Evolutionary conservation across 2,797 vertebrate species (phyloP), one percentile per base, ranked within the genome.

Genomic region (Okamejei kenojei): DNA sequence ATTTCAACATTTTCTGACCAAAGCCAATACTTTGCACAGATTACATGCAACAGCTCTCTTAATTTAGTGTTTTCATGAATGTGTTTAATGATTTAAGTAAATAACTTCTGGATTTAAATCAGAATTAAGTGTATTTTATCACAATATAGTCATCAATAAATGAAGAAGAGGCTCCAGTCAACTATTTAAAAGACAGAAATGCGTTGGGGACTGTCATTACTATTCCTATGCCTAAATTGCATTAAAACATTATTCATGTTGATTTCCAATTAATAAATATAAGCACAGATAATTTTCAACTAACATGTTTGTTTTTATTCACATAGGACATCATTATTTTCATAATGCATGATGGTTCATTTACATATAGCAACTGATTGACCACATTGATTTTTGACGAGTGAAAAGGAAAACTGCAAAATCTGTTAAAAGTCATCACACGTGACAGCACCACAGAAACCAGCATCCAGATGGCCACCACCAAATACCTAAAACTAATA

Each of bases 401-500:
- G 61, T 17, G 19, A 68, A 68, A 21, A 35, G 84, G 17, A 35
- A 35, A 88, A 35, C 63, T 68, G 84, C n/a, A 68, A 88, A 7
- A 0, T 21, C 32, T 9, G 0, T 86, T 86, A 63, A 63, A 65
- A 29, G 7, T 10, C 82, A 29, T 7, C 0, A n/a, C 17, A 35
- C 1, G 26, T 35, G 63, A 88, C 84, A 1, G 84, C 32, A 32
- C 29, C 61, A 32, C 61, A n/a, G n/a, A 13, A 68, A 68, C 63
- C 21, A 17, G 17, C n/a, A 32, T 88, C 84, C 61, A 88, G n/a
- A 88, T 88, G 84, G 84, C 84, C 65, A 88, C n/a, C 17, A 19
- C 17, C 23, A 32, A n/a, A 6, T 35, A 10, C 11, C 35, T 88
- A 35, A 65, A 88, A 68, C 68, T 88, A 4, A 88, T 88, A 9